phyloP scores from a whole-genome alignment of 1,140 invertebrate genomes.

The Megathymus violae region DNA sequence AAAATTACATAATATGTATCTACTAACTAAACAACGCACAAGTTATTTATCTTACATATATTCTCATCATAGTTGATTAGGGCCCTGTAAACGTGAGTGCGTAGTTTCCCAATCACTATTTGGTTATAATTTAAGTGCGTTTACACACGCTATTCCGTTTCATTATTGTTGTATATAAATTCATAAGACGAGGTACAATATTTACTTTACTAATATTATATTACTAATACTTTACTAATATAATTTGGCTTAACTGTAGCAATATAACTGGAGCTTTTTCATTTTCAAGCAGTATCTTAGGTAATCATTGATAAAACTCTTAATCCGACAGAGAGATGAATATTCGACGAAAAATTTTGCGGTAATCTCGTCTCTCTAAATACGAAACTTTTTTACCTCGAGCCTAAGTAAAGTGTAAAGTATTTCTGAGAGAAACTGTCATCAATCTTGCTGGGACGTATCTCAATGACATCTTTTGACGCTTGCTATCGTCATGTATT shows the following conservation, averaged over 20 bases:
- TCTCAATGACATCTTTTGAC: conserved; percentile 55
- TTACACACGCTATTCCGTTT: conserved; percentile 4
- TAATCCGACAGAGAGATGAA: conserved; percentile 4
- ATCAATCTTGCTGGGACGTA: conserved; percentile 56
- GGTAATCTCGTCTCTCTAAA: conserved; percentile 36
- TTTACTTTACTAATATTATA: too few relatives aligned
- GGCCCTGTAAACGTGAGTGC: conserved; percentile 47
- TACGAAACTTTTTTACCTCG: conserved; percentile 43
- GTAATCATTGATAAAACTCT: too few relatives aligned
- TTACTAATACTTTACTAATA: too few relatives aligned
- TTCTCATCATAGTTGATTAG: conserved; percentile 50
- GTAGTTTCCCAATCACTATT: conserved; percentile 44
- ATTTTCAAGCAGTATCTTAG: too few relatives aligned
- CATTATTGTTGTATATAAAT: conserved; percentile 4
- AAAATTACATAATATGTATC: conserved; percentile 4
- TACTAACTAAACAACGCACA: conserved; percentile 15
- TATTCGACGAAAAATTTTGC: conserved; percentile 26
- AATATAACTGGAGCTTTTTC: too few relatives aligned
- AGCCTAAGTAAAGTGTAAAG: conserved; percentile 42
- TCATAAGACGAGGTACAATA: background rate
- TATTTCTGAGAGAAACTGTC: conserved; percentile 43
- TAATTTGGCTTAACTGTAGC: too few relatives aligned
- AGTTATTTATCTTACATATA: conserved; percentile 17
- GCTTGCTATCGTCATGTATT: conserved; percentile 47
- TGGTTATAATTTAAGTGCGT: conserved; percentile 51